Base-by-base conservation (phyloP, 2,888 invertebrate genomes). In the Eustalomyia histrio region DNA sequence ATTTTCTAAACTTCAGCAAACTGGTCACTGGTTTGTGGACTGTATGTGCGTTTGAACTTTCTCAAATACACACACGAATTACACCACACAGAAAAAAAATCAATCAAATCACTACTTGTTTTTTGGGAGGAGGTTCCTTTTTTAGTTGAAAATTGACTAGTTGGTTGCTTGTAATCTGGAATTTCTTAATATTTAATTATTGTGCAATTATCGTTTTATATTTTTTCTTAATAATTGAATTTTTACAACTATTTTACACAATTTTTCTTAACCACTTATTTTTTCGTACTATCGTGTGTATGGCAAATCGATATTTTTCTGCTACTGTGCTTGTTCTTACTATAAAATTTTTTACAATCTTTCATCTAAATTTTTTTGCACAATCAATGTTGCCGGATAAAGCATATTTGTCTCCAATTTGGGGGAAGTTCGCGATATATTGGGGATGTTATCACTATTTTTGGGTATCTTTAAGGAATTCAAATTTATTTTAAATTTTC, bases 251-350 rank as follows among this genome's bases (percentile, higher is more conserved):
- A 53, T 78, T 80, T 79, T 83, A 58, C 65, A 81, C 79, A 80
- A 64, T 17, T 76, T 80, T 82, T 80, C 79, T 64, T 76, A 76
- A 64, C 67, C 73, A 71, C 53, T 78, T 64, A 52, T 55, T 75
- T 24, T 64, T 17, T 73, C 60, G 55, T 79, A 68, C 69, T 76
- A 50, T 71, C 43, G 76, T 69, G 76, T 69, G 47, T 79, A 76
- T 78, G 75, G 84, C 84, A 80, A 83, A 84, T 85, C 85, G 84
- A 85, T 85, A 85, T 79, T 83, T 81, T 74, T 78, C 67, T 81
- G 76, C 75, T 65, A 79, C 71, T 80, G 63, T 43, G 64, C 79
- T 75, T 64, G 65, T 64, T 69, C 71, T 61, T 67, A 63, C 61
- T 53, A 61, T 33, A 47, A 47, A 72, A 33, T 72, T 72, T 78